Base-by-base conservation (phyloP, 1,140 invertebrate species). In the Ceratosolen solmsi region DNA sequence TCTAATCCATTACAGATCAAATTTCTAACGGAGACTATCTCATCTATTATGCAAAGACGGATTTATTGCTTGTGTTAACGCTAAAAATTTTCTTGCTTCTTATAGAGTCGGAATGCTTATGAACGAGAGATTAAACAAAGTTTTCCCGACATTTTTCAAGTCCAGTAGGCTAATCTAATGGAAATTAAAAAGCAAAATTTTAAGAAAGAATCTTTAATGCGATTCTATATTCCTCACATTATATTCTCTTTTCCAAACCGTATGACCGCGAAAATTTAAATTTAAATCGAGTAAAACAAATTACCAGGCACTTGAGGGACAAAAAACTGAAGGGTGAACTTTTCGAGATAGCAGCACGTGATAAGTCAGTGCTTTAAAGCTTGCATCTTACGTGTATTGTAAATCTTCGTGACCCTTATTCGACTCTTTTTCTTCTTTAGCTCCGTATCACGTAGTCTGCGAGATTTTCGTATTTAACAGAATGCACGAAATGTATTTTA, bases 361-460 rank as follows among this genome's bases (percentile, higher is more conserved):
- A 60, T 58, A 60, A 58, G 54, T 25, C 54, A 63, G 56, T 30
- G 56, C 56, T 41, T 75, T 41, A 56, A 54, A 75, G 54, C 51
- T 75, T 38, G 73, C 33, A 30, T 73, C 17, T 73, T 74, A 74
- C 46, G 36, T 76, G 33, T 51, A 22, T n/a, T 70, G 9, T 46
- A 70, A 46, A 46, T 46, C 68, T 70, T 70, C 38, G 22, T 15
- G 11, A 8, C 22, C 25, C 22, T 70, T 25, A 4, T 22, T 65
- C 60, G 60, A 65, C 25, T n/a, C 30, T 65, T 27, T 65, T 58
- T 63, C 36, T 54, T 30, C 33, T 56, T 63, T 38, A 36, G 36
- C 60, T 76, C 25, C 25, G 7, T n/a, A 76, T 76, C n/a, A 36
- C 56, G 36, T 38, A 63, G 36, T 76, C 0, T 25, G 56, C 73